These are phyloP conservation scores for Drosophila kanekoi DNA, from an alignment of 2,888 invertebrate species.

Conservation along the genomic window DNA sequence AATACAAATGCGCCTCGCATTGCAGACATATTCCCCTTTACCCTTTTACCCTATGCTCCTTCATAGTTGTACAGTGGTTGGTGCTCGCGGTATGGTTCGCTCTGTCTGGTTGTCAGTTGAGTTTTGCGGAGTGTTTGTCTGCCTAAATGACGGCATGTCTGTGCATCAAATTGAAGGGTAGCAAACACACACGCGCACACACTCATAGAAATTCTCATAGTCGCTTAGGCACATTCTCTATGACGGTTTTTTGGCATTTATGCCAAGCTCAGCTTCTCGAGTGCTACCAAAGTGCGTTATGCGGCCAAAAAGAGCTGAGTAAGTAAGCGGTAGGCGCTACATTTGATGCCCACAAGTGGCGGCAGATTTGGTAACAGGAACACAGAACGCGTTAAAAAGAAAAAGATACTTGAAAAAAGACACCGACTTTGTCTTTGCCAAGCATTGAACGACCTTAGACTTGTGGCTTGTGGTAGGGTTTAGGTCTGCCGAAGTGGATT, in stretches of 20 bases:
- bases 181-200: constrained; percentile 38
- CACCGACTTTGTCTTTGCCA: constrained; percentile 2
- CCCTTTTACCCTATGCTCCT: background rate
- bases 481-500: background rate
- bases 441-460: constrained; percentile 5
- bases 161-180: constrained; percentile 73
- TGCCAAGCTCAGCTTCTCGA: constrained; percentile 59
- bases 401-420: constrained; percentile 4
- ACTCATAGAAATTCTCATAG: constrained; percentile 21
- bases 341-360: constrained; percentile 36
- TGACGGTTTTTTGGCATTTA: constrained; percentile 65
- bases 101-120: constrained; percentile 45
- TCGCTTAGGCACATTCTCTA: constrained; percentile 42
- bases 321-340: constrained; percentile 41
- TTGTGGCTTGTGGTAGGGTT: background rate
- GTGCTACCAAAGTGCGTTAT: constrained; percentile 54
- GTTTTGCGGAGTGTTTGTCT: constrained; percentile 57
- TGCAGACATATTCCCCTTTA: constrained; percentile 34
- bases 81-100: constrained; percentile 19
- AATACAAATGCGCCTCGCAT: constrained; percentile 67
- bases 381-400: constrained; percentile 4
- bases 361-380: constrained; percentile 11
- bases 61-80: constrained; percentile 30
- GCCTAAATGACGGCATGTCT: constrained; percentile 69
- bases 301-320: constrained; percentile 54